Evolutionary conservation across 2,113 vertebrate genomes (phyloP), one percentile per base, ranked within the genome.

Genomic region (Furnarius figulus): DNA sequence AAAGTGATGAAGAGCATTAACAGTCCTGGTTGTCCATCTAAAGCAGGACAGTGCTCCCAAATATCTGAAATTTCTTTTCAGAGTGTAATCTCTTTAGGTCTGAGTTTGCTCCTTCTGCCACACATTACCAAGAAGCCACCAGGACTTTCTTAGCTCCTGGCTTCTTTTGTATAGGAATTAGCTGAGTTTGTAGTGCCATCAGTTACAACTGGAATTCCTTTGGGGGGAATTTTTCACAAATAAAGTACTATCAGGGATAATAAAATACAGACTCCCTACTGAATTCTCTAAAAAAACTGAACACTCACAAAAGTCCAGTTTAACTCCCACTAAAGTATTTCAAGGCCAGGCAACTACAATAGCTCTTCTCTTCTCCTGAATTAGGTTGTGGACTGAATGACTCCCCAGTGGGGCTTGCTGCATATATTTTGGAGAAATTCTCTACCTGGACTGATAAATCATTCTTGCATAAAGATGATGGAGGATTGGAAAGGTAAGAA

Each of bases 341-440:
- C 24, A 76, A 16, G 35, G 23, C 14, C 61, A 65, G 50, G 35
- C 12, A 68, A 83, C 47, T 55, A 8, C 61, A 77, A 44, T 20
- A 78, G 25, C 14, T 71, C 30, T 94, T 56, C 12, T 6, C 0
- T 73, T 93, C 68, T 75, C 62, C 52, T 79, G 40, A 67, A 73
- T n/a, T 95, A 99, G 99, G 99, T 3, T 98, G 98, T 95, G 98
- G 97, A 42, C 47, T 98, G 92, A 99, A 99, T 80, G 97, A 99
- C 93, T 99, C 98, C 39, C 99, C 99, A 1, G 98, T 98, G 12
- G 99, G 98, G 33, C 97, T 99, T 91, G 99, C 98, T 77, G 98
- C 99, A 21, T 99, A 99, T 76, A 97, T 99, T 76, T 92, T 99
- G 95, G 99, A 99, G 90, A 99, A 99, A 92, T 99, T 99, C 93